Evolutionary conservation across 2,797 vertebrate genomes (phyloP), one percentile per base, ranked within the genome.

Genomic region (Tenualosa ilisha): DNA sequence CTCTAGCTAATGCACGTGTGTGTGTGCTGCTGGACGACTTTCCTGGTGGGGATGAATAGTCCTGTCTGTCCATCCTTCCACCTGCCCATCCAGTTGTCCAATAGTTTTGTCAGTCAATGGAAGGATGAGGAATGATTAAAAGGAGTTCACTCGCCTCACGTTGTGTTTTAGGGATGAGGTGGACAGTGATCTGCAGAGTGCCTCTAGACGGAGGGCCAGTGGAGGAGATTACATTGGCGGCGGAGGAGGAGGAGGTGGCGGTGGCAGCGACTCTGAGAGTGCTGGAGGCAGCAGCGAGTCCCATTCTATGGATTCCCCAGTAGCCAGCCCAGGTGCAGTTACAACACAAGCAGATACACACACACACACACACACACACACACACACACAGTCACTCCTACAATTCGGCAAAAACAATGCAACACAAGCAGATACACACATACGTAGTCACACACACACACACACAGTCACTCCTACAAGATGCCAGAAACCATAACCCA

Each of bases 201-300:
- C 12, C 1, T 9, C 40, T 2, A 40, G 20, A 95, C 94, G 92
- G 96, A 96, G 89, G 93, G 96, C 72, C 37, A 79, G 72, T 46
- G 72, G 72, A 15, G 72, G 72, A 9, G 72, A 79, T 20, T 43
- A 22, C 37, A 17, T 31, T 31, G 96, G 83, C 95, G 95, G 96
- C 0, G 95, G 96, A 88, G 97, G 97, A 82, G 98, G 98, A 97
- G 97, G 96, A 0, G 95, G 96, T 87, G 97, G 98, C 81, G 98
- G 98, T 97, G 97, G 97, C 92, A 99, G 98, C 82, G 98, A 99
- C 90, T 99, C 98, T 0, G 98, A 99, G 91, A 99, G 98, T 43
- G 98, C 97, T 0, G 98, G 98, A 83, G 98, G 98, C 83, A 99
- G 98, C 96, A 99, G 98, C 0, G 98, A 99, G 91, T 98, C 98